Conservation (phyloP, 2,797 vertebrate genomes). For the Antrozous pallidus region DNA sequence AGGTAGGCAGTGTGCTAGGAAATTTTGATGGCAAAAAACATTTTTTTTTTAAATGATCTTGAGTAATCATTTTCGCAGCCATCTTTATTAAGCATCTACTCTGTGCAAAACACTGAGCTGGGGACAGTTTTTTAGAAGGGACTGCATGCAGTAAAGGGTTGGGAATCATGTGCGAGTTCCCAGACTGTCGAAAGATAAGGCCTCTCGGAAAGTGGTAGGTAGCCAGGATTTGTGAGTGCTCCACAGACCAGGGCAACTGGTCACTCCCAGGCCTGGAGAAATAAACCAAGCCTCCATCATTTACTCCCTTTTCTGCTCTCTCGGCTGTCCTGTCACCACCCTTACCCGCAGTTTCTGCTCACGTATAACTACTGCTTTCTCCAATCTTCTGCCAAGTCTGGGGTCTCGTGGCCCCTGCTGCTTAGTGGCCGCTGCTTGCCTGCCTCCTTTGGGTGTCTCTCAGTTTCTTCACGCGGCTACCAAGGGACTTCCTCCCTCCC, state of each 20-base stretch:
- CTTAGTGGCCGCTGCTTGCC: neutral
- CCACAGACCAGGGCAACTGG: neutral
- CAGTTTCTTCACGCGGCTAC: neutral
- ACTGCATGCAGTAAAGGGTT: no score
- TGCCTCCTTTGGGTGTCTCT: neutral
- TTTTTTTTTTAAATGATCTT: neutral
- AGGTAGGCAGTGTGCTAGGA: neutral
- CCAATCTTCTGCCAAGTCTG: neutral
- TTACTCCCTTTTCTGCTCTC: neutral
- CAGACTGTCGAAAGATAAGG: neutral
- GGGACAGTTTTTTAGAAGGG: neutral
- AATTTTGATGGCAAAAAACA: neutral
- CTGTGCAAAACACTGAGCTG: neutral
- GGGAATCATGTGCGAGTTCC: neutral
- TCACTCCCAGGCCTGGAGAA: no score
- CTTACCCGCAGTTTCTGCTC: neutral
- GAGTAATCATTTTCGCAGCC: neutral
- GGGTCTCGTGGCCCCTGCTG: neutral
- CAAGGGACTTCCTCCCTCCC: neutral
- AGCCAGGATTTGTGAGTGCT: rapidly evolving
- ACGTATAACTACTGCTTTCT: neutral
- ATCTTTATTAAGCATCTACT: neutral
- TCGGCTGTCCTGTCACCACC: neutral
- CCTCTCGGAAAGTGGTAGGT: neutral
- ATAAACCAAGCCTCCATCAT: neutral